Conservation (phyloP, 2,888 invertebrate species). For the Lasioglossum marginatum region DNA sequence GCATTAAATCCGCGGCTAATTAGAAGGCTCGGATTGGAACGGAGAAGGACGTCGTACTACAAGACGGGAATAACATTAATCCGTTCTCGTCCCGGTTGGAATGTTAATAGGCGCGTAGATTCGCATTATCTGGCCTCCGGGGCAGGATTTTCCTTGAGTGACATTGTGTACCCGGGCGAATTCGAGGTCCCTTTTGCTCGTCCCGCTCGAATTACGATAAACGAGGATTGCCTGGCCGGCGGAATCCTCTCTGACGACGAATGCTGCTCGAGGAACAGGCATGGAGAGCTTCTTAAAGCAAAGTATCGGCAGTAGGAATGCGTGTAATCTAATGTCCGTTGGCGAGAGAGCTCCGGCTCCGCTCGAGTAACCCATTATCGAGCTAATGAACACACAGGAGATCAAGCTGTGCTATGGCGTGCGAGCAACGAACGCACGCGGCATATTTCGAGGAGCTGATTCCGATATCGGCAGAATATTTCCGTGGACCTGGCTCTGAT, state of each 20-base stretch:
- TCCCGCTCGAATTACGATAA: constrained; percentile 58
- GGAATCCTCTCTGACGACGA: constrained; percentile 38
- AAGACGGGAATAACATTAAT: constrained; percentile 24
- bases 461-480: constrained; percentile 39
- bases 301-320: constrained; percentile 40
- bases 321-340: constrained; percentile 58
- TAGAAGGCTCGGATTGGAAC: constrained; percentile 30
- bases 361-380: constrained; percentile 56
- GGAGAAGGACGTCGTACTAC: not conserved
- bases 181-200: constrained; percentile 23
- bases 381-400: constrained; percentile 50
- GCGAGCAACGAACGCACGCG: not conserved
- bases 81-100: constrained; percentile 24
- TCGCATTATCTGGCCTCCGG: constrained; percentile 40
- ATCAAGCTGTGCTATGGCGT: constrained; percentile 19
- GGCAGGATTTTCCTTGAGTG: constrained; percentile 37
- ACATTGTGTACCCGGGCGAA: constrained; percentile 51
- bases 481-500: not conserved
- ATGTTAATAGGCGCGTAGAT: constrained; percentile 45
- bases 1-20: constrained; percentile 56
- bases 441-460: constrained; percentile 21
- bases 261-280: not conserved
- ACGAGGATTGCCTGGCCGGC: constrained; percentile 31
- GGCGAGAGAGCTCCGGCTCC: constrained; percentile 24
- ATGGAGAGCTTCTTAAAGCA: not conserved